Evolutionary conservation across 2,888 invertebrate species (phyloP), one percentile per base, ranked within the genome.

Genomic region (Ethmia dodecea): DNA sequence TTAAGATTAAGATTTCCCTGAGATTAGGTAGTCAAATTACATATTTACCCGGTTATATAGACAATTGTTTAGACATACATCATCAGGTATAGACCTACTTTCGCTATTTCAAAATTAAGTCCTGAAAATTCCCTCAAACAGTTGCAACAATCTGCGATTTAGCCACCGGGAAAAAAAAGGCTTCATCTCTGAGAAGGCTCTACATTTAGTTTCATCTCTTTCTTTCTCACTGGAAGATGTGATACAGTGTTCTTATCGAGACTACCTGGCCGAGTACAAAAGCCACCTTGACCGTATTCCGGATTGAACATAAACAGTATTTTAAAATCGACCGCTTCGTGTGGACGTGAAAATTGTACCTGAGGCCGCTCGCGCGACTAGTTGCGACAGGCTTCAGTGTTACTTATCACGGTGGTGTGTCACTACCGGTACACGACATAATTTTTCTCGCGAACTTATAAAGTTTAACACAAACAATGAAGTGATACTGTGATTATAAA

Each of bases 321-420:
- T 60, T 52, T 49, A 46, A 54, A 22, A 37, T 46, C 47, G 38
- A 60, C 42, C 60, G 74, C 59, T 42, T 80, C 60, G 52, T 55
- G 62, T 37, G 45, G 45, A 67, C 71, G 69, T 77, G 73, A 74
- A 79, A 79, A 74, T 68, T 55, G 55, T 79, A 79, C 77, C 79
- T 75, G 74, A 55, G 71, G 26, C 6, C 10, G 10, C 54, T 55
- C 63, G 63, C 58, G 55, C 60, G 55, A 55, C 56, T 55, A 54
- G 57, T 55, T 45, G 47, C 49, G n/a, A 35, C 33, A 33, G 29
- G 4, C 9, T 49, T 71, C 65, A 80, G 81, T 83, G 57, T 67
- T 72, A 65, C 61, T 57, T 63, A 68, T 66, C 70, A 56, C 25
- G 9, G 42, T 38, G 30, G 24, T 30, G 47, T 45, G 32, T 40